phyloP scores from a whole-genome alignment of 2,888 invertebrate genomes.

The Steromphala cineraria region DNA sequence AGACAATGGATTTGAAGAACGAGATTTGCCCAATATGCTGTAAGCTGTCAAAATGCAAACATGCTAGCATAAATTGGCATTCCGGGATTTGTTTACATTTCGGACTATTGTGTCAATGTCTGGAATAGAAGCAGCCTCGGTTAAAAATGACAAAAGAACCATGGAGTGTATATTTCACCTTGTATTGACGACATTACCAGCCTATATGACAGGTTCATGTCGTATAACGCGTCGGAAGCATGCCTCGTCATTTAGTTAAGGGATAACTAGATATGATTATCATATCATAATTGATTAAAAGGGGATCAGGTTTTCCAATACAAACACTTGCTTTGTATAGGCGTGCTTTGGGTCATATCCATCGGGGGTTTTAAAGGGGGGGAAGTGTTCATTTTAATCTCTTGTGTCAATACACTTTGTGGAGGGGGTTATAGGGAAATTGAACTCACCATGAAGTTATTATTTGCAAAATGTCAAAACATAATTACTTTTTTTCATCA shows the following conservation, averaged over 20 bases:
- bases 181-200: neutral
- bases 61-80: slow-evolving; percentile 1
- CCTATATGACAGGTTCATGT: neutral
- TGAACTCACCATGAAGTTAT: neutral
- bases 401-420: neutral
- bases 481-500: too few species aligned
- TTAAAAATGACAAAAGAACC: neutral
- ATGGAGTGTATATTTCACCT: neutral
- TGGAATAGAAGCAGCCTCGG: neutral
- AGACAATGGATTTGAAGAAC: neutral
- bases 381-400: slow-evolving; percentile 18
- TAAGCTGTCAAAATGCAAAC: slow-evolving; percentile 17
- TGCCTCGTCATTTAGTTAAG: neutral
- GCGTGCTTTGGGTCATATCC: slow-evolving; percentile 11
- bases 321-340: slow-evolving; percentile 11
- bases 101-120: slow-evolving; percentile 6
- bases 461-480: too few species aligned
- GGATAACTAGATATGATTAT: slow-evolving; percentile 22
- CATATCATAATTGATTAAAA: slow-evolving; percentile 24
- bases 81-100: neutral
- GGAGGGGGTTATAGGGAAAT: neutral
- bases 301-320: slow-evolving; percentile 14
- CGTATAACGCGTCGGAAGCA: neutral
- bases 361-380: neutral
- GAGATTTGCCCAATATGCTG: neutral